Evolutionary conservation across 1,140 invertebrate species (phyloP).

Genomic region (Coelopa frigida): DNA sequence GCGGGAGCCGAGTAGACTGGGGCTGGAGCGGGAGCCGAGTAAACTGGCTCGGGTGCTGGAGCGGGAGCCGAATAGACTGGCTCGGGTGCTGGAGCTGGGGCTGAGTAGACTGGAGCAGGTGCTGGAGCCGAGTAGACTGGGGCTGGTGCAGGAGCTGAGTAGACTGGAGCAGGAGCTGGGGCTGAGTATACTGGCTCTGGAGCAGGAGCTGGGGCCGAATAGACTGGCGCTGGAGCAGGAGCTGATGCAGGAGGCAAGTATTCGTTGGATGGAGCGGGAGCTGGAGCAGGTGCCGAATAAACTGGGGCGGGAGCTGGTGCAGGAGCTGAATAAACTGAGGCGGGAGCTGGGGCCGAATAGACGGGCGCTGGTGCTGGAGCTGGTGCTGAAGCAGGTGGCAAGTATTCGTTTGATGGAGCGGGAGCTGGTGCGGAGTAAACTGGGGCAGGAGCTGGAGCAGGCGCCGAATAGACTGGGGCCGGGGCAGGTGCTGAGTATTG

Average conservation of each 20-base stretch:
- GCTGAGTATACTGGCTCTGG: constrained; percentile 10
- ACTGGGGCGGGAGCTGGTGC: constrained; percentile 5
- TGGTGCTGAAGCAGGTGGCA: constrained; percentile 9
- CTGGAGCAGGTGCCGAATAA: constrained; percentile 9
- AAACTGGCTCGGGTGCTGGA: not conserved
- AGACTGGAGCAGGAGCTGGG: not conserved
- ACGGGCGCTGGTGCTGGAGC: constrained; percentile 10
- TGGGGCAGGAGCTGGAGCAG: constrained; percentile 15
- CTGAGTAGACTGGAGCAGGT: constrained; percentile 3
- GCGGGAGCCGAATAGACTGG: not conserved
- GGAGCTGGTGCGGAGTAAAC: constrained; percentile 11
- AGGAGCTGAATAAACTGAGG: constrained; percentile 6
- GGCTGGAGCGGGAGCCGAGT: not conserved
- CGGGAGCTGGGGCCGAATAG: constrained; percentile 12
- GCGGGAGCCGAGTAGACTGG: constrained; percentile 1
- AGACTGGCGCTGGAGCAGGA: not conserved
- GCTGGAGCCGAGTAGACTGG: constrained; percentile 9
- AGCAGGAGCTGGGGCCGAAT: constrained; percentile 6
- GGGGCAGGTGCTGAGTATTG: constrained; percentile 21
- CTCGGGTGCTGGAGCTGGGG: constrained; percentile 1
- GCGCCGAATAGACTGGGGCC: constrained; percentile 19
- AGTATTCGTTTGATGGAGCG: constrained; percentile 11
- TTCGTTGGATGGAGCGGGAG: constrained; percentile 4
- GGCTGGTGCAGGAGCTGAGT: constrained; percentile 8
- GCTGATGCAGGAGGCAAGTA: constrained; percentile 6